Evolutionary conservation across 2,888 invertebrate species (phyloP), one percentile per base, ranked within the genome.

Genomic region (Megamerina dolium): DNA sequence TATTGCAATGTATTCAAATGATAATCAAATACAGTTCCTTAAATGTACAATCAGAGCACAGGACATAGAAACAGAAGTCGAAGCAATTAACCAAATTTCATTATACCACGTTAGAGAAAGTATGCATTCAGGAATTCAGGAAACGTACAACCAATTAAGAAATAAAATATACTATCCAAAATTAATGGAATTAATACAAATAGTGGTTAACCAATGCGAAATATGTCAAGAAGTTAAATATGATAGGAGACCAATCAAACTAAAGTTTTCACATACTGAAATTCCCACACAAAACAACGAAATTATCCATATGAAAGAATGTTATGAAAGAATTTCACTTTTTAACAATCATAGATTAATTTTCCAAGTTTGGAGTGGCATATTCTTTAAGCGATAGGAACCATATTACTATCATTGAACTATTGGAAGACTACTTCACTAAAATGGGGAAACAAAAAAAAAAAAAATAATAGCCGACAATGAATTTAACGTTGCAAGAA

Each of bases 1-100:
- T 10, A 52, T 49, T 4, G 37, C 50, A 26, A 44, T 52, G 42
- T 57, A 42, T 34, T 51, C 50, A 1, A 52, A 53, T 13, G 44
- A 53, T 9, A 47, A 18, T 1, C 34, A 45, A 19, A 36, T 54
- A 36, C 38, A 26, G 14, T 17, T 17, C 26, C 2, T 26, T 27
- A 37, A 37, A 37, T 33, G n/a, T 33, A n/a, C n/a, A 14, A 18
- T 3, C 29, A 27, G 18, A n/a, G n/a, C n/a, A n/a, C n/a, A n/a
- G n/a, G n/a, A n/a, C n/a, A n/a, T n/a, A n/a, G n/a, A n/a, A n/a
- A n/a, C 17, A 19, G 29, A 19, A 18, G 18, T 29, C 9, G 8
- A n/a, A n/a, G n/a, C n/a, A n/a, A n/a, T n/a, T n/a, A n/a, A n/a
- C n/a, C n/a, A n/a, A n/a, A n/a, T n/a, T n/a, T n/a, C n/a, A n/a